Evolutionary conservation across 1,140 invertebrate genomes (phyloP).

Genomic region (Geopemphigus sp.): DNA sequence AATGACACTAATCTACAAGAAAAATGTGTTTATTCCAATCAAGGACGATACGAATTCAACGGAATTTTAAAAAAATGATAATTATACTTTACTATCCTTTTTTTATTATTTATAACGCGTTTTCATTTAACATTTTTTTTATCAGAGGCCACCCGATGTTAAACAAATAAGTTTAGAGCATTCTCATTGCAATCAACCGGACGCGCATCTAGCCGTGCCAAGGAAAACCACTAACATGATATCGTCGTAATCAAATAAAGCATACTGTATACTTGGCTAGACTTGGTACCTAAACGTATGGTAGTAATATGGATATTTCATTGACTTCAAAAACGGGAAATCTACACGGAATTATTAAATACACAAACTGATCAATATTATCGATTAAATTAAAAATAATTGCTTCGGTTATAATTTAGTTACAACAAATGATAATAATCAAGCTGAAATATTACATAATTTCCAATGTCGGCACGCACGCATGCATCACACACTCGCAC

Average conservation of each 20-base stretch:
- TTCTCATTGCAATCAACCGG: slow-evolving; percentile 26
- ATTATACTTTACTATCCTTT: background rate
- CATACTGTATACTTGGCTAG: background rate
- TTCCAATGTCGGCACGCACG: no score
- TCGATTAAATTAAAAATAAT: background rate
- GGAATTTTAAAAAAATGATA: background rate
- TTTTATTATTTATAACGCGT: background rate
- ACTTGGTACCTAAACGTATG: background rate
- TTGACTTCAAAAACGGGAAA: background rate
- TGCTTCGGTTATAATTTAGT: no score
- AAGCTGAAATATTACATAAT: no score
- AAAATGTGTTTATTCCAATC: slow-evolving; percentile 1
- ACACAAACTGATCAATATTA: background rate
- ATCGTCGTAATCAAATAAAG: slow-evolving; percentile 9
- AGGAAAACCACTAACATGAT: slow-evolving; percentile 38
- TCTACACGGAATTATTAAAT: background rate
- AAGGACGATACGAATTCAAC: slow-evolving; percentile 5
- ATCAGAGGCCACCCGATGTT: slow-evolving; percentile 5
- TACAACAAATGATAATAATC: no score
- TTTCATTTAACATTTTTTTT: background rate
- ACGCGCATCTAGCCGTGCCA: slow-evolving; percentile 24
- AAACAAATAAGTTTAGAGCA: slow-evolving; percentile 13
- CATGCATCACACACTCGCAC: no score
- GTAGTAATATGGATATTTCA: background rate
- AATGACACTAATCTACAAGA: background rate